phyloP scores from a whole-genome alignment of 2,888 invertebrate species.

The Oxytorus armatus region DNA sequence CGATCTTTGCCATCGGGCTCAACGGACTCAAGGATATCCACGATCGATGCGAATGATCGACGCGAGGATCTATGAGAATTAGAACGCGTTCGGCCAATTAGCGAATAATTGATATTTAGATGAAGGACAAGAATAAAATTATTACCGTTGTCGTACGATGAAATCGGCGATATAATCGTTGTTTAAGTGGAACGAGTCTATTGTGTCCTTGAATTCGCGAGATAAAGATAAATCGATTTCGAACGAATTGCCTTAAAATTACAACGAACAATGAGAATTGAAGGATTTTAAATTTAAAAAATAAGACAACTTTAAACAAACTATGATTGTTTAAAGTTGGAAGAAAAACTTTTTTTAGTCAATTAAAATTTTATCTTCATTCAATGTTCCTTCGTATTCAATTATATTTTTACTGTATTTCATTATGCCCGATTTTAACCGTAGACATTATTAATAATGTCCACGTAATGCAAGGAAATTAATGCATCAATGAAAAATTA shows the following conservation, averaged over 20 bases:
- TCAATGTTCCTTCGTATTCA: too few species aligned
- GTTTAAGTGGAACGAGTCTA: constrained; percentile 32
- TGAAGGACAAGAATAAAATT: constrained; percentile 7
- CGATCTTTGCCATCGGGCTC: constrained; percentile 37
- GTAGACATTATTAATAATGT: too few species aligned
- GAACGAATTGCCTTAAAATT: background rate
- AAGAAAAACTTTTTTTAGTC: too few species aligned
- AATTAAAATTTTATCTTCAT: too few species aligned
- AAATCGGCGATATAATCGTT: constrained; percentile 1
- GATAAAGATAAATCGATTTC: constrained; percentile 5
- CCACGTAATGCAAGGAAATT: too few species aligned
- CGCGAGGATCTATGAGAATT: constrained; percentile 24
- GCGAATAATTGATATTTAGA: constrained; percentile 12
- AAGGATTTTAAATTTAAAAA: too few species aligned
- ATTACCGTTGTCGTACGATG: background rate
- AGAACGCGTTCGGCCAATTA: constrained; percentile 41
- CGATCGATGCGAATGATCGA: constrained; percentile 12
- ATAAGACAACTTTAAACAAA: too few species aligned
- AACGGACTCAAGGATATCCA: constrained; percentile 46
- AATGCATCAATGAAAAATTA: too few species aligned
- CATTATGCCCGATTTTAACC: too few species aligned
- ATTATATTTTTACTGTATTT: too few species aligned
- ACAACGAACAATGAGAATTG: background rate
- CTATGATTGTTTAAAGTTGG: too few species aligned
- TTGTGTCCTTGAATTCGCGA: background rate